These are phyloP conservation scores for Drosophila equinoxialis DNA, from an alignment of 1,140 invertebrate genomes.

Conservation along the genomic window DNA sequence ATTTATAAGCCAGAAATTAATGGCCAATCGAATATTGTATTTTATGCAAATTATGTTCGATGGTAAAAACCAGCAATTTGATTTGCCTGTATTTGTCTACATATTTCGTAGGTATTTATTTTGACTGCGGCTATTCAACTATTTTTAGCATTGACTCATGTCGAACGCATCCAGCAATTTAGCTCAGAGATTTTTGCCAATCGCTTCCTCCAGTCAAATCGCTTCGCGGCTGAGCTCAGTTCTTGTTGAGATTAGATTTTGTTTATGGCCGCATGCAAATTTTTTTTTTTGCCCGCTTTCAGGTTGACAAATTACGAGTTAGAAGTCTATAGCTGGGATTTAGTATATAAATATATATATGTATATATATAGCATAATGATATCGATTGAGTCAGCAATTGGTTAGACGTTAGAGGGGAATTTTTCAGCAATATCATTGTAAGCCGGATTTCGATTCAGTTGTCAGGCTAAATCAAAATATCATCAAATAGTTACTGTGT, in stretches of 20 bases:
- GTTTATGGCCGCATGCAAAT: conserved; percentile 57
- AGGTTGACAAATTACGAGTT: conserved; percentile 25
- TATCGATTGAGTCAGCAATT: conserved; percentile 22
- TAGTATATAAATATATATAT: too few relatives aligned
- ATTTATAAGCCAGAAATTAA: conserved; percentile 29
- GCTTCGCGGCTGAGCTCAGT: neutral
- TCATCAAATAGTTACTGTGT: conserved; percentile 1
- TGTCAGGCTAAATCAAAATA: conserved; percentile 4
- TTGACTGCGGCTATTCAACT: conserved; percentile 45
- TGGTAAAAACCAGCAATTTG: conserved; percentile 66
- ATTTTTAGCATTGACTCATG: conserved; percentile 74
- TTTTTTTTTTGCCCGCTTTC: conserved; percentile 21
- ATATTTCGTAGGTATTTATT: conserved; percentile 36
- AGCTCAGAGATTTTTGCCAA: conserved; percentile 16
- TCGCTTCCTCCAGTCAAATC: neutral
- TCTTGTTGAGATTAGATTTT: conserved; percentile 24
- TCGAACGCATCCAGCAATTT: conserved; percentile 46
- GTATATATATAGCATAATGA: neutral
- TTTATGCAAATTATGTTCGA: conserved; percentile 62
- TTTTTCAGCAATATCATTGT: conserved; percentile 4
- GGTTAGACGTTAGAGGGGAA: neutral
- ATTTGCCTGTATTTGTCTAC: conserved; percentile 44
- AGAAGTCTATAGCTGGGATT: neutral
- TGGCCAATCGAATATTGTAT: conserved; percentile 41
- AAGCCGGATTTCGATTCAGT: conserved; percentile 26